These are phyloP conservation scores for Apeltes quadracus DNA, from an alignment of 2,113 vertebrate genomes.

Conservation along the genomic window DNA sequence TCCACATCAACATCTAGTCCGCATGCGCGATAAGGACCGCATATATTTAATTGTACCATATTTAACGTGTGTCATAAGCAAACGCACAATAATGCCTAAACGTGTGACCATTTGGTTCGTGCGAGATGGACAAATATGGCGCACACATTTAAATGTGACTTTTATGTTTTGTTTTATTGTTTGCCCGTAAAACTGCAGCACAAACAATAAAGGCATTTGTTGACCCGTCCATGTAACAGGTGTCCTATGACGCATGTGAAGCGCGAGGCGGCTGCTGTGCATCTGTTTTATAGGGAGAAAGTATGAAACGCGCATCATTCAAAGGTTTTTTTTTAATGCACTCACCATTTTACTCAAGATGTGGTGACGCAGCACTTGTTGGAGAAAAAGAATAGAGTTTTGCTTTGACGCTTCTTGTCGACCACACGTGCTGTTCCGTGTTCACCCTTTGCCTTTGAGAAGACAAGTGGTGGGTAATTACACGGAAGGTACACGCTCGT, in stretches of 20 bases:
- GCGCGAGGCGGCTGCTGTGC: not conserved
- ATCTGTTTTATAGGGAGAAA: not conserved
- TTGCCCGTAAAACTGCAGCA: not conserved
- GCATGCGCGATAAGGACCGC: not conserved
- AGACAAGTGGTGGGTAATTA: not conserved
- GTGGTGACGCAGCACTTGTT: not conserved
- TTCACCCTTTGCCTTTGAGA: no score
- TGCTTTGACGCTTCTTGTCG: not conserved
- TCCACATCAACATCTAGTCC: not conserved
- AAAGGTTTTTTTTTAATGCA: not conserved
- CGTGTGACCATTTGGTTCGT: not conserved
- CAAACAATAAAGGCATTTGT: not conserved
- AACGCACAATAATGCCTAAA: not conserved
- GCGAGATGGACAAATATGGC: not conserved
- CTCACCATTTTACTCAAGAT: not conserved
- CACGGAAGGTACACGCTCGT: not conserved
- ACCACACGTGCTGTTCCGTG: not conserved
- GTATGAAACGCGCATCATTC: not conserved
- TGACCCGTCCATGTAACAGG: not conserved
- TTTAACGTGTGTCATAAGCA: not conserved
- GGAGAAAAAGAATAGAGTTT: not conserved
- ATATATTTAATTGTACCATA: not conserved
- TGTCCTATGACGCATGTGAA: not conserved
- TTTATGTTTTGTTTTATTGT: slow-evolving; percentile 3
- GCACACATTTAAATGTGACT: not conserved